A percentile compares a stretch with the other conserved stretches of the same genome.
These are phyloP conservation scores for Trisateles emortualis DNA, from an alignment of 2,888 invertebrate species.

Conservation along the genomic window DNA sequence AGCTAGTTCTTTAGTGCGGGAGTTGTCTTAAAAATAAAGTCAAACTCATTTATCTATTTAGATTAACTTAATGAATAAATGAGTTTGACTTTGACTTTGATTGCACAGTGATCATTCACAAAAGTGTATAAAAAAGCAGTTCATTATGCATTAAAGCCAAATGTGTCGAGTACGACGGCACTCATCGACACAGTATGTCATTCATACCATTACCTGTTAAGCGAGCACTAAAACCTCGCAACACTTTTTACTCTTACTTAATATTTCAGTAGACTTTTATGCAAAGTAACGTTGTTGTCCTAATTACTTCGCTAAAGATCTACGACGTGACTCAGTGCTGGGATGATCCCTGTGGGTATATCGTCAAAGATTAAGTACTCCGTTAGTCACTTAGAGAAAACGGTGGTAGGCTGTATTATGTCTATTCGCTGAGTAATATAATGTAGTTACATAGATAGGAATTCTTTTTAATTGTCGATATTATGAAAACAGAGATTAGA, in stretches of 20 bases:
- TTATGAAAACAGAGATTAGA: no score
- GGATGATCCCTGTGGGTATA: constrained; percentile 1
- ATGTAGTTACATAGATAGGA: background rate
- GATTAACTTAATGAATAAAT: no score
- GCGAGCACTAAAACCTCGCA: constrained; percentile 27
- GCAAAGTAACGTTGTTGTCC: constrained; percentile 9
- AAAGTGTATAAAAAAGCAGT: background rate
- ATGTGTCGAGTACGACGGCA: background rate
- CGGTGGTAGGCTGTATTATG: background rate
- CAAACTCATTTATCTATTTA: no score
- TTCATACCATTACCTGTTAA: constrained; percentile 22
- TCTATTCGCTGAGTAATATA: no score
- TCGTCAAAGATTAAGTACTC: constrained; percentile 8
- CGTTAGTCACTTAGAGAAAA: background rate
- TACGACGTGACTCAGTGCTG: background rate
- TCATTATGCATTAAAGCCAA: background rate
- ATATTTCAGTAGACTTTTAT: constrained; percentile 33
- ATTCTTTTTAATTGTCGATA: background rate
- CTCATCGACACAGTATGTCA: constrained; percentile 7
- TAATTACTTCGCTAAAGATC: constrained; percentile 2
- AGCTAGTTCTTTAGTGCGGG: no score
- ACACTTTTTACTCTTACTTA: constrained; percentile 36
- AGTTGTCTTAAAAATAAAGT: no score
- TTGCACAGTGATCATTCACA: background rate
- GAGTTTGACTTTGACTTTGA: background rate